Evolutionary conservation across 2,113 vertebrate species (phyloP), one percentile per base, ranked within the genome.

Genomic region (Kryptolebias marmoratus): DNA sequence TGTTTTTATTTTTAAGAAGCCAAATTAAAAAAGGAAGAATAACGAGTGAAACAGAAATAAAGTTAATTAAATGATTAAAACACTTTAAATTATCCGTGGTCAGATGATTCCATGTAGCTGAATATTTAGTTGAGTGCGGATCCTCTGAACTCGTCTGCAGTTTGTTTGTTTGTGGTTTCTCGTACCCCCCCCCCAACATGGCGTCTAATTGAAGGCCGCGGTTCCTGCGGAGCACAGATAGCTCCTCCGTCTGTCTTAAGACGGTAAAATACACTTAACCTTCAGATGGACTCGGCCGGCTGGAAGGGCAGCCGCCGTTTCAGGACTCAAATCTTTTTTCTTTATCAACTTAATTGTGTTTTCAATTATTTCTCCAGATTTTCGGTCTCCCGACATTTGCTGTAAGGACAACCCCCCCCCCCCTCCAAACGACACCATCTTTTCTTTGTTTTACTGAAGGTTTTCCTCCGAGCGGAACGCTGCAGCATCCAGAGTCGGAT

Each of bases 271-370:
- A 86, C 89, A 88, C 79, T 91, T 90, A 91, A 91, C 90, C 90
- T 91, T 91, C 87, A 88, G 67, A 75, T 79, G 74, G 87, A 79
- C 82, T 77, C 50, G 0, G n/a, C 71, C 2, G 22, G 15, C 58
- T 72, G 60, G 84, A 88, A 86, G 88, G 89, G 79, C 84, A 77
- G 73, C 66, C 61, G 27, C 75, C 44, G 39, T 82, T 86, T 78
- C 68, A 48, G 75, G 65, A 83, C 81, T 88, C 66, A 8, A 75
- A 87, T 88, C 87, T 86, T 87, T 87, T 88, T 83, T 75, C 81
- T 90, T 63, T 83, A 89, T 88, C 85, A 86, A 80, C 75, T 83
- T 91, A 91, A 90, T 91, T 88, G 87, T 86, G 85, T 90, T 91
- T 91, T 88, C 87, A 84, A 86, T 90, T 90, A 87, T 87, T 89